phyloP scores from a whole-genome alignment of 2,888 invertebrate genomes.

The Mythimna lalbum region DNA sequence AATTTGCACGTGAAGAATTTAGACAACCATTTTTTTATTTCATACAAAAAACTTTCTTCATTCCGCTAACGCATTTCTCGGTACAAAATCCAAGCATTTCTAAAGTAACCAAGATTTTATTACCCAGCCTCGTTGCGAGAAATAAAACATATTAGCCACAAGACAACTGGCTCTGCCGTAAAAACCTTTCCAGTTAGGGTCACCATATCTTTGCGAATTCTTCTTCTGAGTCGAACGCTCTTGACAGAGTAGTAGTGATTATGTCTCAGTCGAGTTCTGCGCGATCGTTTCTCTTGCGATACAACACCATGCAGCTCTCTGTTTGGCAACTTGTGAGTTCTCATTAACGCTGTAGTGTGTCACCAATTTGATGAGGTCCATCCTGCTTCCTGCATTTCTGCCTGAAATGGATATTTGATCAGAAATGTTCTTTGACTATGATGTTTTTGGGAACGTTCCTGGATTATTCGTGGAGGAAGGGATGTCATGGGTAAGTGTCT shows the following conservation, averaged over 20 bases:
- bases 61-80: slow-evolving; percentile 33
- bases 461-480: slow-evolving; percentile 1
- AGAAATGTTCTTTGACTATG: slow-evolving; percentile 14
- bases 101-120: slow-evolving; percentile 65
- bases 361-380: too few species aligned
- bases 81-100: slow-evolving; percentile 59
- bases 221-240: too few species aligned
- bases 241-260: too few species aligned
- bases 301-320: too few species aligned
- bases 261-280: too few species aligned
- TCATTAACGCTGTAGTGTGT: too few species aligned
- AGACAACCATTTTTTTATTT: slow-evolving; percentile 10
- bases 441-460: slow-evolving; percentile 11
- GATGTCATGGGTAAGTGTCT: neutral
- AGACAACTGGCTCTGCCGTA: slow-evolving; percentile 62
- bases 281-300: too few species aligned
- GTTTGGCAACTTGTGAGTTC: too few species aligned
- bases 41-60: slow-evolving; percentile 28
- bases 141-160: slow-evolving; percentile 65
- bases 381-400: neutral
- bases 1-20: too few species aligned
- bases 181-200: slow-evolving; percentile 56
- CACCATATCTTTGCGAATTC: slow-evolving; percentile 36
- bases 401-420: slow-evolving; percentile 10
- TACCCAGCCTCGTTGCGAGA: slow-evolving; percentile 55